Evolutionary conservation across 2,888 invertebrate species (phyloP), one percentile per base, ranked within the genome.

Genomic region (Apantesis nais): DNA sequence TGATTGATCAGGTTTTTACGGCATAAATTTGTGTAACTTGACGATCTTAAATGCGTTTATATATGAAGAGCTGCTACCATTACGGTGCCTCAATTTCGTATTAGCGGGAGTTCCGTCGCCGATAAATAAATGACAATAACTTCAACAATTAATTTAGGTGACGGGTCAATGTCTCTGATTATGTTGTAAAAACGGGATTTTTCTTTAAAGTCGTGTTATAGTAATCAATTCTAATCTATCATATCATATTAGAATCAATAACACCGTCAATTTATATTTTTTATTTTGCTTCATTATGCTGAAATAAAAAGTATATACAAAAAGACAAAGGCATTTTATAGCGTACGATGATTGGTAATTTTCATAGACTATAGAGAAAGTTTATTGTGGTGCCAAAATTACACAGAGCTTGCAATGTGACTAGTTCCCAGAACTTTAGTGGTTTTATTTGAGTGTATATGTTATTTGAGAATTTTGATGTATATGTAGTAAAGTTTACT

Each of bases 381-480:
- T 80, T 82, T 72, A 73, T 58, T 58, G 68, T 72, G 65, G 70
- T 74, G 70, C 68, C 73, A 68, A 77, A 77, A 80, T 74, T 78
- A 74, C 73, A 76, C 60, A 60, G 69, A 73, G 70, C 63, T 69
- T 71, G 75, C 78, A 64, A 69, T 74, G 68, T 72, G 67, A 72
- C 68, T 74, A 74, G 76, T 79, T 77, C 70, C 34, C 62, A 74
- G 72, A 76, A 69, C 68, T 78, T 71, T 62, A 72, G 67, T 78
- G 66, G 77, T 75, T 80, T 78, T 76, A 77, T 81, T 82, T 52
- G 70, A 69, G 70, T 76, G 58, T 63, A 71, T 63, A 64, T 34
- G 60, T 63, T 73, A 67, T 70, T 74, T 69, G 44, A 64, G 39
- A 65, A n/a, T 62, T 16, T 48, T 65, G 11, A 37, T 70, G 37